These are phyloP conservation scores for Vipera latastei DNA, from an alignment of 2,797 vertebrate genomes.

Conservation along the genomic window DNA sequence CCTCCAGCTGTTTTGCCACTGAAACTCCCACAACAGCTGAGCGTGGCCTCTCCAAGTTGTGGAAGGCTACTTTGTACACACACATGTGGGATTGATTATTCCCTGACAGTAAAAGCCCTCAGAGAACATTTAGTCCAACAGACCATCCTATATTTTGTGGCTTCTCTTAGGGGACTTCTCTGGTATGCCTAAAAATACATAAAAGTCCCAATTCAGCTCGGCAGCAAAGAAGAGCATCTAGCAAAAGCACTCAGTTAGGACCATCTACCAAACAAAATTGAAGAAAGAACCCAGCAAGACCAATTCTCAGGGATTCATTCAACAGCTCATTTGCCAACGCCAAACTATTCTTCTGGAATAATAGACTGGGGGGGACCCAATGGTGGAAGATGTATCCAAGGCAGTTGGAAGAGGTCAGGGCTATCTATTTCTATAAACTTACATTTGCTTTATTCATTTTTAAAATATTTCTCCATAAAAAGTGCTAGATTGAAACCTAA, in stretches of 20 bases:
- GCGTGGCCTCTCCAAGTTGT: neutral
- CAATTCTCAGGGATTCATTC: neutral
- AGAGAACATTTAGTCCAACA: neutral
- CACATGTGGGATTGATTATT: neutral
- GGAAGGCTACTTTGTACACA: neutral
- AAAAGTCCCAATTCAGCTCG: neutral
- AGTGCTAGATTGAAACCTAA: neutral
- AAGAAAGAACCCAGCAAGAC: neutral
- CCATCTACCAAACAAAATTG: neutral
- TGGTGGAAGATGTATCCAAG: neutral
- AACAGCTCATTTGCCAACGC: neutral
- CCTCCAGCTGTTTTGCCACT: neutral
- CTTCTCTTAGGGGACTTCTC: neutral
- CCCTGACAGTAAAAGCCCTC: neutral
- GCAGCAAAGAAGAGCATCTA: neutral
- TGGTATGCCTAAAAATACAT: neutral
- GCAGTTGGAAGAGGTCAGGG: neutral
- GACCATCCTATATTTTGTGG: neutral
- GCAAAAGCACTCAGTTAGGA: too few relatives aligned
- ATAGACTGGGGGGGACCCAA: neutral
- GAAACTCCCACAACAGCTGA: neutral
- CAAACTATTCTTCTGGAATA: neutral
- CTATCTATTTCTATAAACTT: neutral
- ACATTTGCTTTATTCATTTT: neutral
- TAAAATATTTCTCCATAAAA: neutral